These are phyloP conservation scores for Bombus terrestris DNA, from an alignment of 1,140 invertebrate species.

Conservation along the genomic window DNA sequence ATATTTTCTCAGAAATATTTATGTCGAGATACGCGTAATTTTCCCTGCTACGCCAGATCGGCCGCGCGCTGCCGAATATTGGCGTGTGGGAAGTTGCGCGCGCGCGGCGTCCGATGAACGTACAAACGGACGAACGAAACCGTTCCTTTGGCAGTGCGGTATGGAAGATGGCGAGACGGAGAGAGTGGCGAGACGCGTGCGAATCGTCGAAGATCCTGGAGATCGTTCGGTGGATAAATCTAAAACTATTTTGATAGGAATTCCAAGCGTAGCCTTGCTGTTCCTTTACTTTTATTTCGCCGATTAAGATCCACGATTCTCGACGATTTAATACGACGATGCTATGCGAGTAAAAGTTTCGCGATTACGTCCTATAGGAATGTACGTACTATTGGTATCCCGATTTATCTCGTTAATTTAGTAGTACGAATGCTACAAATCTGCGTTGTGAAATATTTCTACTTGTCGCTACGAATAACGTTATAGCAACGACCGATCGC, in stretches of 20 bases:
- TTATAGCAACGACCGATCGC: accelerated
- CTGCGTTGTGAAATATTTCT: accelerated
- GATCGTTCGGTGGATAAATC: accelerated
- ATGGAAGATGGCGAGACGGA: accelerated
- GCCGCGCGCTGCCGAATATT: accelerated
- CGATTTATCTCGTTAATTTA: too few species aligned
- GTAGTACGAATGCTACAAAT: accelerated
- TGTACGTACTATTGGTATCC: too few species aligned
- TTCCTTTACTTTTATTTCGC: too few species aligned
- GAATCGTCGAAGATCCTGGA: accelerated
- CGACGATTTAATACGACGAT: accelerated
- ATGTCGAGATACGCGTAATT: accelerated
- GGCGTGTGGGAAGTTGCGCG: accelerated
- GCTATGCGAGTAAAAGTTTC: accelerated
- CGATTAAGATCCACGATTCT: accelerated
- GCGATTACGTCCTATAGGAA: too few species aligned
- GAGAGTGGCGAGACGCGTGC: too few species aligned
- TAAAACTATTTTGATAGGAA: too few species aligned
- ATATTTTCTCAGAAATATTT: too few species aligned
- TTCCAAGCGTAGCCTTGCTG: accelerated
- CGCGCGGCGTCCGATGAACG: too few species aligned
- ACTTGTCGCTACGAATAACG: too few species aligned
- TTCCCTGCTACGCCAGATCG: accelerated
- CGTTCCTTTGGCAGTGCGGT: accelerated
- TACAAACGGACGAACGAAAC: too few species aligned